phyloP scores from a whole-genome alignment of 2,113 vertebrate species.

The Boleophthalmus pectinirostris region DNA sequence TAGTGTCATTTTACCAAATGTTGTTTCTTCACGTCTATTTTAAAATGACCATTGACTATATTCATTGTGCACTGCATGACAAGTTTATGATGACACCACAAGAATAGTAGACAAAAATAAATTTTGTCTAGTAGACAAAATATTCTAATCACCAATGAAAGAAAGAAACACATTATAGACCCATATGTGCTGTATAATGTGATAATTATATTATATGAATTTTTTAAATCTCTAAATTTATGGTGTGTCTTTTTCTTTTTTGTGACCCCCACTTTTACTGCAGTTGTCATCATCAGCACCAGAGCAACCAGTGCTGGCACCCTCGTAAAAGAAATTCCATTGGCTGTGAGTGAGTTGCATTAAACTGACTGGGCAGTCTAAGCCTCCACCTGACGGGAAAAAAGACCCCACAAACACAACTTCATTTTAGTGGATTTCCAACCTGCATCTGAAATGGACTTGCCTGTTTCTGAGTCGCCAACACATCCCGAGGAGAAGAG shows the following conservation, averaged over 20 bases:
- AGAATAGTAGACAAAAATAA: too few relatives aligned
- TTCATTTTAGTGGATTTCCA: not conserved
- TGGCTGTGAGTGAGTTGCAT: constrained; percentile 48
- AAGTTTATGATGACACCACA: too few relatives aligned
- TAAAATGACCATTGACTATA: too few relatives aligned
- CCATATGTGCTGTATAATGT: too few relatives aligned
- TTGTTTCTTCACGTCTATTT: too few relatives aligned
- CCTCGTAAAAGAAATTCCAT: constrained; percentile 53
- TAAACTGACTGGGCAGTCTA: constrained; percentile 48
- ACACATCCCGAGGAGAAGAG: constrained; percentile 52
- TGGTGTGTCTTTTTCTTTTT: not conserved
- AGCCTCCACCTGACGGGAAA: constrained; percentile 18
- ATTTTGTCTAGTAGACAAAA: too few relatives aligned
- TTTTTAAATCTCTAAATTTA: not conserved
- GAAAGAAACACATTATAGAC: too few relatives aligned
- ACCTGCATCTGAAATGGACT: constrained; percentile 45
- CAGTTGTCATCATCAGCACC: constrained; percentile 42
- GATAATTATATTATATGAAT: too few relatives aligned
- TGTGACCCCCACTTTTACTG: not conserved
- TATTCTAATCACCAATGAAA: too few relatives aligned
- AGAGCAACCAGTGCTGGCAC: constrained; percentile 60
- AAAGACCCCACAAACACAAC: not conserved
- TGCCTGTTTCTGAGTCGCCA: constrained; percentile 38
- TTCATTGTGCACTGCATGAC: too few relatives aligned
- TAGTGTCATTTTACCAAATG: too few relatives aligned